Evolutionary conservation across 1,140 invertebrate genomes (phyloP).

Genomic region (Drosophila lini): DNA sequence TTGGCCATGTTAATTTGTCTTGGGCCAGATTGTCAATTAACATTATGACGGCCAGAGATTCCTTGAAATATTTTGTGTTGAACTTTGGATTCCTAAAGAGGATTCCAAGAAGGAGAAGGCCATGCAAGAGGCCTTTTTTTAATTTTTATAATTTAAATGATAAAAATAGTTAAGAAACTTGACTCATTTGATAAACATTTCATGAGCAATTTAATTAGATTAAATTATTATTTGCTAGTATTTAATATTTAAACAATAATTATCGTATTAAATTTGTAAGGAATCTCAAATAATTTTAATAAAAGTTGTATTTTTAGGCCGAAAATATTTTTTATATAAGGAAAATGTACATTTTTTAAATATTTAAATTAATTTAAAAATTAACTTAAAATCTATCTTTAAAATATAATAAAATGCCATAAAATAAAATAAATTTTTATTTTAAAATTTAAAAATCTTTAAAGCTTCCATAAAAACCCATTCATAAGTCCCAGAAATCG

Average conservation of each 20-base stretch:
- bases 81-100: neutral
- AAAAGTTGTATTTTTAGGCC: no score
- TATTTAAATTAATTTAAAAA: neutral
- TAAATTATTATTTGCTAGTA: no score
- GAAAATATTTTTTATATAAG: no score
- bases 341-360: no score
- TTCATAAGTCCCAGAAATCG: neutral
- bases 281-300: no score
- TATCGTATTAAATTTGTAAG: no score
- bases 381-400: neutral
- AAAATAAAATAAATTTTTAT: no score
- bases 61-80: neutral
- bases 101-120: neutral
- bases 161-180: no score
- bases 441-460: neutral
- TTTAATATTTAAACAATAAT: no score
- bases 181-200: neutral
- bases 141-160: conserved; percentile 1
- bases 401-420: no score
- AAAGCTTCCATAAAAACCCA: neutral
- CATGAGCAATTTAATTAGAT: no score
- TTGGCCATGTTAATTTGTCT: conserved; percentile 61
- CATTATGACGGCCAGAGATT: conserved; percentile 33
- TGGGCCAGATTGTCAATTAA: conserved; percentile 43
- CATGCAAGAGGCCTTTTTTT: no score